phyloP scores from a whole-genome alignment of 2,797 vertebrate genomes.

The Champsocephalus gunnari region DNA sequence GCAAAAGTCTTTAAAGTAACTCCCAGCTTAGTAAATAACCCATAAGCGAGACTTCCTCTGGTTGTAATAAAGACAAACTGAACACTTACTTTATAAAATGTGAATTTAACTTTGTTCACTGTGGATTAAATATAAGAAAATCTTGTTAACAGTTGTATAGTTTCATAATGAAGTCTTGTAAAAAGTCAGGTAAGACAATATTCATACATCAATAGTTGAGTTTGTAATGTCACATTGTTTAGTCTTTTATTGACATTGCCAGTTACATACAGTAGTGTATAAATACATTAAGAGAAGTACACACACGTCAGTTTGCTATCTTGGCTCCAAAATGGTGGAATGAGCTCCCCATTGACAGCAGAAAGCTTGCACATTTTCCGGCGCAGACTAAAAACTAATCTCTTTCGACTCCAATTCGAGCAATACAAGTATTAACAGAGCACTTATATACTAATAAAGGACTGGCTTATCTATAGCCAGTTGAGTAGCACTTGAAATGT shows the following conservation, averaged over 20 bases:
- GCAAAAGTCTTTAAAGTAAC: not conserved
- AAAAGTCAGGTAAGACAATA: conserved; percentile 16
- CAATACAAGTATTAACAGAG: too few species aligned
- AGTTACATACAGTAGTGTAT: conserved; percentile 28
- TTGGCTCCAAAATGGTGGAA: too few species aligned
- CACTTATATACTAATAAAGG: too few species aligned
- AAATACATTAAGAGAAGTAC: conserved; percentile 18
- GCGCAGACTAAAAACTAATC: too few species aligned
- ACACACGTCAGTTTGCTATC: too few species aligned
- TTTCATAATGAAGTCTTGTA: conserved; percentile 13
- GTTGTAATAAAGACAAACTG: conserved; percentile 11
- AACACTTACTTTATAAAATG: conserved; percentile 21
- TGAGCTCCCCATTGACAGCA: too few species aligned
- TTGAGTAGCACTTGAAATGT: too few species aligned
- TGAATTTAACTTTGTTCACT: conserved; percentile 23
- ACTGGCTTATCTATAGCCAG: too few species aligned
- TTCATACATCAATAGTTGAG: not conserved
- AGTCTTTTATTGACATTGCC: not conserved
- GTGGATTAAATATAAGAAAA: conserved; percentile 14
- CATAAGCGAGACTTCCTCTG: not conserved
- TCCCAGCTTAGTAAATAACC: not conserved
- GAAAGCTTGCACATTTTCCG: too few species aligned
- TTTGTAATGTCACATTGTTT: conserved; percentile 12
- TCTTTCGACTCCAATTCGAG: too few species aligned
- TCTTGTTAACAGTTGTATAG: not conserved